These are phyloP conservation scores for Actinia tenebrosa DNA, from an alignment of 64 coral and sea anemone genomes.

Conservation along the genomic window DNA sequence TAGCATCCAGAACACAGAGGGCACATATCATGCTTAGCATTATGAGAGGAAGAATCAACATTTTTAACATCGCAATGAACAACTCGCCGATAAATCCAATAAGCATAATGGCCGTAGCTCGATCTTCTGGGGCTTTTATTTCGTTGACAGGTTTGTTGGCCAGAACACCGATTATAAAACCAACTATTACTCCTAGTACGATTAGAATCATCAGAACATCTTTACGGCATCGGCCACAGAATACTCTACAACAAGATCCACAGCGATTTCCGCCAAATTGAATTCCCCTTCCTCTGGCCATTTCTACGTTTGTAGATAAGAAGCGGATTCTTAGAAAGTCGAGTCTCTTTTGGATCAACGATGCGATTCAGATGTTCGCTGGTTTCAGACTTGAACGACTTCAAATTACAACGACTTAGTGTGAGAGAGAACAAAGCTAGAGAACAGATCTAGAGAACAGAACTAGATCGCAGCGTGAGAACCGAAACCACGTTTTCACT, in stretches of 20 bases:
- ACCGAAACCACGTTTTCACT: not conserved
- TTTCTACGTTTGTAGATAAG: not conserved
- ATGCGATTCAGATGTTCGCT: not conserved
- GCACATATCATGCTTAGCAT: slow-evolving; percentile 64
- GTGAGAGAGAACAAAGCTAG: not conserved
- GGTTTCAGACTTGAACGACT: not conserved
- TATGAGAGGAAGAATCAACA: slow-evolving; percentile 51
- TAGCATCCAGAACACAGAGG: slow-evolving; percentile 41
- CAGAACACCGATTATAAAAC: slow-evolving; percentile 46
- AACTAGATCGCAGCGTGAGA: not conserved
- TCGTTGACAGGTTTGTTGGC: slow-evolving; percentile 51
- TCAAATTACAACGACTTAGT: no score
- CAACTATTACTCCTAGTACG: slow-evolving; percentile 44
- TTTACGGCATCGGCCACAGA: slow-evolving; percentile 32
- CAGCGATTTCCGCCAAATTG: slow-evolving; percentile 33
- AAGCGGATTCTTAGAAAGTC: not conserved
- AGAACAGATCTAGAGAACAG: not conserved
- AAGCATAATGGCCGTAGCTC: slow-evolving; percentile 49
- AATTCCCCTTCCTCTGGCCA: slow-evolving; percentile 25
- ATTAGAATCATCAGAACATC: slow-evolving; percentile 52
- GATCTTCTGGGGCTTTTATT: slow-evolving; percentile 43
- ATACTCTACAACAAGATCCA: slow-evolving; percentile 20
- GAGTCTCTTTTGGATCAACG: not conserved
- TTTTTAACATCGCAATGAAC: slow-evolving; percentile 66
- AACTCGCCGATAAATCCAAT: slow-evolving; percentile 59